Evolutionary conservation across 1,140 invertebrate species (phyloP).

Genomic region (Anagrus nilaparvatae): DNA sequence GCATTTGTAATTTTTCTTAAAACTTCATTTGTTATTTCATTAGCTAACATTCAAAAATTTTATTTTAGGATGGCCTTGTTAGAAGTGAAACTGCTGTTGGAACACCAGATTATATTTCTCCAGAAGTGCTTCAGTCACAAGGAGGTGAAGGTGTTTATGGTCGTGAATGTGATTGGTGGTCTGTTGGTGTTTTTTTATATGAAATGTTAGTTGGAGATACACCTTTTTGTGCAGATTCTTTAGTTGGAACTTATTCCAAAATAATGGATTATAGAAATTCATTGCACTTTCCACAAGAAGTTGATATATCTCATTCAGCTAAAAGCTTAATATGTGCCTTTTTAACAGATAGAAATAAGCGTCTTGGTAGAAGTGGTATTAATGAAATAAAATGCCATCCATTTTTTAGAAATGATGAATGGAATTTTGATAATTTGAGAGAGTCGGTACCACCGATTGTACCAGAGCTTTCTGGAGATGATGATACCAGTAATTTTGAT

Average conservation of each 20-base stretch:
- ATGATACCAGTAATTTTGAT: constrained; percentile 98
- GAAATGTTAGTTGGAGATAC: constrained; percentile 99
- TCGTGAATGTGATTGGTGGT: constrained; percentile 99
- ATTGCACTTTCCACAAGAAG: constrained; percentile 87
- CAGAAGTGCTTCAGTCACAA: constrained; percentile 95
- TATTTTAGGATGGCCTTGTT: constrained; percentile 75
- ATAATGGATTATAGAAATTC: constrained; percentile 99
- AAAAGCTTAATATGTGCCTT: constrained; percentile 90
- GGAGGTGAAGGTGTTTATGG: constrained; percentile 93
- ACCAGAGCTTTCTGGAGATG: constrained; percentile 88
- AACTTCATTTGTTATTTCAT: no score
- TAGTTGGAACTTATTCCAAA: constrained; percentile 96
- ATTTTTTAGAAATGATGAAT: constrained; percentile 95
- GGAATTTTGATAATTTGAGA: constrained; percentile 94
- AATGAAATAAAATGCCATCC: constrained; percentile 91
- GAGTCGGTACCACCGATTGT: constrained; percentile 93
- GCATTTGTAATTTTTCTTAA: neutral
- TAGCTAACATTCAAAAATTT: no score
- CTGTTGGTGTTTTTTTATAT: constrained; percentile 95
- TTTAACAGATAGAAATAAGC: constrained; percentile 80
- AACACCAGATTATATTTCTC: constrained; percentile 98
- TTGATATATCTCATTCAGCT: constrained; percentile 83
- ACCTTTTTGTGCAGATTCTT: constrained; percentile 96
- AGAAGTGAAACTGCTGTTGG: constrained; percentile 96
- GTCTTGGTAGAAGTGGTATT: constrained; percentile 87